Evolutionary conservation across 2,888 invertebrate genomes (phyloP).

Genomic region (Cantharis rustica): DNA sequence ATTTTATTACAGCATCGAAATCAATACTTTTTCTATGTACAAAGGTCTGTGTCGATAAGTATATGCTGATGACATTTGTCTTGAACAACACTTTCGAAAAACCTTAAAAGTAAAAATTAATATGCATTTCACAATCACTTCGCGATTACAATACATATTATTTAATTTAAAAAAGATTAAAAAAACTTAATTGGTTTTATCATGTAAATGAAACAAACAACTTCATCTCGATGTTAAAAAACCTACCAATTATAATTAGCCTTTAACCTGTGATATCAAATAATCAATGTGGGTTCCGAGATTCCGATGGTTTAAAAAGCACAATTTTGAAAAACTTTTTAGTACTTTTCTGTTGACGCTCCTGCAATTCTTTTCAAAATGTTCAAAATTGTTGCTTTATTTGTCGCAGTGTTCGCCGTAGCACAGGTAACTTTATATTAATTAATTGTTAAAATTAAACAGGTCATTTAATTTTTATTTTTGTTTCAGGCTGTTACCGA

Average conservation of each 20-base stretch:
- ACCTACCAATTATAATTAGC: not conserved
- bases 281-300: not conserved
- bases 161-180: not conserved
- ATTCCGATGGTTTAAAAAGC: not conserved
- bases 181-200: not conserved
- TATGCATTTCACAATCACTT: not conserved
- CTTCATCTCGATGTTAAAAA: not conserved
- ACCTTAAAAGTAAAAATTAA: not conserved
- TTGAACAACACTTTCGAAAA: not conserved
- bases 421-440: not conserved
- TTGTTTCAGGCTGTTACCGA: not conserved
- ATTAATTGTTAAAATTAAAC: not conserved
- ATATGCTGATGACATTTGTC: too few species aligned
- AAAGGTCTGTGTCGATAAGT: too few species aligned
- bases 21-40: too few species aligned
- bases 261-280: not conserved
- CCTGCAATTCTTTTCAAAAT: not conserved
- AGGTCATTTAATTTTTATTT: not conserved
- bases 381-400: not conserved
- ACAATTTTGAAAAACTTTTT: not conserved
- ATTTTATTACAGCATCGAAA: too few species aligned
- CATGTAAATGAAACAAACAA: not conserved
- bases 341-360: not conserved
- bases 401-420: not conserved
- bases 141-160: not conserved